These are phyloP conservation scores for Cepphus grylle DNA, from an alignment of 2,113 vertebrate genomes.

Conservation along the genomic window DNA sequence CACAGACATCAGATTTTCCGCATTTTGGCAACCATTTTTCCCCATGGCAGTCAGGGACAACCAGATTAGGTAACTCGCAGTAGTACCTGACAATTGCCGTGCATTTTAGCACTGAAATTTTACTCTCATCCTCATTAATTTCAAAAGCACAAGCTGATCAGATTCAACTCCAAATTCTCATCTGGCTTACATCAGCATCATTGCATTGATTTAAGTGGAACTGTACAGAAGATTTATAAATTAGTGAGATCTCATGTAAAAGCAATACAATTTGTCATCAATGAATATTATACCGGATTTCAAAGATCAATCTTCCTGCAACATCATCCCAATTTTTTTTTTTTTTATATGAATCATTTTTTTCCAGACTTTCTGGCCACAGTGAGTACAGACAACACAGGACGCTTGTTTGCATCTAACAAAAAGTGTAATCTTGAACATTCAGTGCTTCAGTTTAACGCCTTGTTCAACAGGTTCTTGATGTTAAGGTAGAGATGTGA, in stretches of 20 bases:
- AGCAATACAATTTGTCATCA: not conserved
- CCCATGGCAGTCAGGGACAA: not conserved
- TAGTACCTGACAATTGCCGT: not conserved
- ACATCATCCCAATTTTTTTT: not conserved
- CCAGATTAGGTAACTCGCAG: not conserved
- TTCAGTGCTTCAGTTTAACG: not conserved
- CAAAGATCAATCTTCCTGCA: not conserved
- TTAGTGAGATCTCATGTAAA: not conserved
- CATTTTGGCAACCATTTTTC: not conserved
- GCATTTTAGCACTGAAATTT: not conserved
- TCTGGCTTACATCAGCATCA: not conserved
- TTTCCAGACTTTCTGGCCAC: not conserved
- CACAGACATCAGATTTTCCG: not conserved
- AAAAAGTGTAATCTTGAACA: not conserved
- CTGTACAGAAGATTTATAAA: not conserved
- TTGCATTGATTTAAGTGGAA: not conserved
- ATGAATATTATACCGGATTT: not conserved
- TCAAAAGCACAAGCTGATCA: not conserved
- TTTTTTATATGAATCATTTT: not conserved
- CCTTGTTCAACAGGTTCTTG: not conserved
- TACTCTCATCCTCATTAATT: not conserved
- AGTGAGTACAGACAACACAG: fast-evolving
- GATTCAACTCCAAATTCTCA: not conserved
- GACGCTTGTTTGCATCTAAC: not conserved
- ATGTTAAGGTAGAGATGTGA: not conserved